Conservation (phyloP, 1,140 invertebrate genomes). For the Triops cancriformis region DNA sequence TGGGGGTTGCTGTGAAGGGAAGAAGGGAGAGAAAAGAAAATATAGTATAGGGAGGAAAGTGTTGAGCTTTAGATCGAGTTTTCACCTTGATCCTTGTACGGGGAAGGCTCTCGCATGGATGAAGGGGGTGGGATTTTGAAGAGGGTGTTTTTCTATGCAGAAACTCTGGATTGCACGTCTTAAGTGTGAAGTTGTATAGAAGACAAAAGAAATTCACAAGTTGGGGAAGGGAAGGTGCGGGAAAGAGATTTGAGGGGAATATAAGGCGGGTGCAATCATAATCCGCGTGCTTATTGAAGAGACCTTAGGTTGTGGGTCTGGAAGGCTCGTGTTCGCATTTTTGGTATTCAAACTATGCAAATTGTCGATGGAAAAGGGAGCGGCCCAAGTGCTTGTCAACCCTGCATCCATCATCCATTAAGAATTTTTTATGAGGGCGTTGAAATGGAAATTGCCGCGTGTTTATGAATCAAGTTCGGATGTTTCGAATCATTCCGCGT, state of each 20-base stretch:
- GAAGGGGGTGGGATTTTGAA: neutral
- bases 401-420: neutral
- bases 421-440: neutral
- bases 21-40: no score
- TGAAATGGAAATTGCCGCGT: neutral
- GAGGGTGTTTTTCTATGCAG: neutral
- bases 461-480: neutral
- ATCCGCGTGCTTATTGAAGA: neutral
- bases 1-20: no score
- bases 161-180: neutral
- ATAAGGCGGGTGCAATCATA: neutral
- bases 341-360: conserved; percentile 14
- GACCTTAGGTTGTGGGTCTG: neutral
- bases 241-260: neutral
- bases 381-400: neutral
- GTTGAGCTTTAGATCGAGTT: neutral
- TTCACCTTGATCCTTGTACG: neutral
- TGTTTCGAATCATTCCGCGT: neutral
- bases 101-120: neutral
- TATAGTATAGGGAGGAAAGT: no score
- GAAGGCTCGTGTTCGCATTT: conserved; percentile 9
- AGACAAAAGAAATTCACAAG: neutral
- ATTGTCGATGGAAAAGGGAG: neutral
- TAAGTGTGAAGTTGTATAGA: neutral
- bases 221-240: neutral